Evolutionary conservation across 2,888 invertebrate species (phyloP), one percentile per base, ranked within the genome.

Genomic region (Orchesellides sinensis): DNA sequence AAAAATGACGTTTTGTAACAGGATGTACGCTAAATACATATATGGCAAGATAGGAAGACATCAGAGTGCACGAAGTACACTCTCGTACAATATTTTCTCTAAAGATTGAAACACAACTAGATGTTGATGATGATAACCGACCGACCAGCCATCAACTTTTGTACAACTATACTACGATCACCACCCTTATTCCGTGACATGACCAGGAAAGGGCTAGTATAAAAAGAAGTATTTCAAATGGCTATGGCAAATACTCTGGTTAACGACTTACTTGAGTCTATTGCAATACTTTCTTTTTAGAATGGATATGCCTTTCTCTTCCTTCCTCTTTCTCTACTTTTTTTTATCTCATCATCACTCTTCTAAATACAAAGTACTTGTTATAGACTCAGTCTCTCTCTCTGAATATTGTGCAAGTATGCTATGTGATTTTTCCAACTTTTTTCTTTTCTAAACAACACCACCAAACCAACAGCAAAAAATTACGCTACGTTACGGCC

Each of bases 181-280:
- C 40, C 40, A 40, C 40, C 40, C n/a, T 40, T 17, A 1, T 35
- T 35, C 12, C 12, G 35, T 35, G 12, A 35, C 8, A 35, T 35
- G 35, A 35, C 35, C 35, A 35, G 35, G 8, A 35, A 35, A 35
- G 12, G n/a, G n/a, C n/a, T n/a, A n/a, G n/a, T n/a, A n/a, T n/a
- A n/a, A 40, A n/a, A 40, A 2, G 40, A 40, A 40, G 40, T 27
- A n/a, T 29, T 61, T 61, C 32, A 61, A 61, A 61, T 61, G 61
- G 32, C n/a, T 32, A 29, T 19, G 35, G 61, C 61, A 32, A 61
- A 61, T 61, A 61, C 32, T 32, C 12, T 32, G 32, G 32, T 61
- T 32, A 61, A 61, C 61, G 61, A 61, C 61, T 61, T 61, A 61
- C 61, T 61, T 61, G 29, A 17, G 32, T 61, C 29, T 19, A 32